Evolutionary conservation across 2,113 vertebrate genomes (phyloP).

Genomic region (Esox niger): DNA sequence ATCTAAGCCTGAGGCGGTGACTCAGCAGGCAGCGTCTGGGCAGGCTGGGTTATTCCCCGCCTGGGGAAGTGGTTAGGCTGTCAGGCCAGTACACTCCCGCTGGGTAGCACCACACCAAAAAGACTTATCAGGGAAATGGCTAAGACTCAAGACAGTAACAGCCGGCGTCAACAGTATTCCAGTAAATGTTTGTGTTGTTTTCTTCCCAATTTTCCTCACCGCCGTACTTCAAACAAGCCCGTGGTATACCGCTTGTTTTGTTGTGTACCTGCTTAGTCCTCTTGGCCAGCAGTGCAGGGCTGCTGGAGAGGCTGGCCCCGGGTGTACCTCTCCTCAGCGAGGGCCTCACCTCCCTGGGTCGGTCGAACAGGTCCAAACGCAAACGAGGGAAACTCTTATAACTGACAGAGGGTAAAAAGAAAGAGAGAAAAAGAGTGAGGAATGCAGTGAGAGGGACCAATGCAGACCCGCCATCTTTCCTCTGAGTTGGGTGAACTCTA

Average conservation of each 20-base stretch:
- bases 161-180: too few species aligned
- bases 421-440: conserved; percentile 5
- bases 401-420: conserved; percentile 61
- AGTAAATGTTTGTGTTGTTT: too few species aligned
- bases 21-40: too few species aligned
- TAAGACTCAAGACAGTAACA: too few species aligned
- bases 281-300: conserved; percentile 92
- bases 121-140: too few species aligned
- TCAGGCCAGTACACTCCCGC: too few species aligned
- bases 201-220: too few species aligned
- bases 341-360: conserved; percentile 79
- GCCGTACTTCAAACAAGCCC: too few species aligned
- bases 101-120: too few species aligned
- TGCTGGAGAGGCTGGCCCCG: conserved; percentile 82
- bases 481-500: too few species aligned
- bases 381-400: conserved; percentile 89
- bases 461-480: neutral
- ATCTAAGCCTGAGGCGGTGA: neutral
- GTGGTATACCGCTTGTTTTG: neutral
- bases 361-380: conserved; percentile 86
- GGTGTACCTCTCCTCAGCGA: conserved; percentile 77
- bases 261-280: conserved; percentile 92
- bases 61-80: too few species aligned
- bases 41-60: too few species aligned
- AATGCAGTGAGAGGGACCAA: neutral